Conservation (phyloP, 2,113 vertebrate species). For the Eudorcas thomsonii region DNA sequence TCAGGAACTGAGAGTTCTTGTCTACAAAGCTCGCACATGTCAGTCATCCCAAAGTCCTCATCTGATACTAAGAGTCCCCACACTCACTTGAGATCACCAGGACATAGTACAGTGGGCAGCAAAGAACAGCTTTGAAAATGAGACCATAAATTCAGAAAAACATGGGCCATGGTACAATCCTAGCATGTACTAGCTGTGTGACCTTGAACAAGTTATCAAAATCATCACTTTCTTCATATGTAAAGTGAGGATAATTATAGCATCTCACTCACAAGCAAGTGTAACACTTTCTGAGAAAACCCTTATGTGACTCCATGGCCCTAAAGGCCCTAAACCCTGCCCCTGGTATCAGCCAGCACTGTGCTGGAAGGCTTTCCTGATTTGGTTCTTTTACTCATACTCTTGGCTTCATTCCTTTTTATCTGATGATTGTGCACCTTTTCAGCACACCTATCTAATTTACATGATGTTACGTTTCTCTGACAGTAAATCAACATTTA, state of each 20-base stretch:
- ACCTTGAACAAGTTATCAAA: constrained; percentile 27
- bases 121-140: background rate
- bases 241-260: background rate
- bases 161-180: background rate
- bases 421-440: background rate
- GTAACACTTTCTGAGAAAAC: background rate
- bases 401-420: background rate
- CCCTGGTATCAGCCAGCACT: background rate
- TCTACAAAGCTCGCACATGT: background rate
- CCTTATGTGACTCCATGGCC: background rate
- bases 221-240: background rate
- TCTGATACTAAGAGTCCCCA: background rate
- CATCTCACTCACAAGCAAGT: background rate
- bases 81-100: background rate
- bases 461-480: background rate
- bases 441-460: background rate
- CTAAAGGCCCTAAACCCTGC: background rate
- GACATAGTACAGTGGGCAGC: background rate
- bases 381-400: background rate
- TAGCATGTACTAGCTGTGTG: background rate
- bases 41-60: background rate
- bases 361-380: background rate
- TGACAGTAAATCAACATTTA: background rate
- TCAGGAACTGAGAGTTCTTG: background rate
- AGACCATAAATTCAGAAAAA: background rate